Conservation (phyloP, 2,888 invertebrate species). For the Chloromyia formosa region DNA sequence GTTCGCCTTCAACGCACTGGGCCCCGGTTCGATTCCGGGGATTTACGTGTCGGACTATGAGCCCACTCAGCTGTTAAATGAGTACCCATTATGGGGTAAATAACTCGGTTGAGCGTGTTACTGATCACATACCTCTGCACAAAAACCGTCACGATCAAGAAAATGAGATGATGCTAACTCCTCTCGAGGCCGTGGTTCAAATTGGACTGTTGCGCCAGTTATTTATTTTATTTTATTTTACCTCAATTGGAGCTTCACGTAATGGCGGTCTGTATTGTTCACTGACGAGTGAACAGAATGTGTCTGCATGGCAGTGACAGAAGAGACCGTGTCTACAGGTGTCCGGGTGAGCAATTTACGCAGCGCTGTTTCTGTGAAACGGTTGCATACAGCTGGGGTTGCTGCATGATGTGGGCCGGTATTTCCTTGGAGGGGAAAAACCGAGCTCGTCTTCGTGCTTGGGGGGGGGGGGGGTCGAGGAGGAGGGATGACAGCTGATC, state of each 20-base stretch:
- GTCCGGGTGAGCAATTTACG: background rate
- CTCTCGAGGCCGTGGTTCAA: too few relatives aligned
- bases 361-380: background rate
- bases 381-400: background rate
- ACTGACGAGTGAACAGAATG: background rate
- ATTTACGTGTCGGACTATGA: too few relatives aligned
- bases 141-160: too few relatives aligned
- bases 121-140: too few relatives aligned
- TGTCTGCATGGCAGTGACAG: slow-evolving; percentile 10
- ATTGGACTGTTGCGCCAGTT: too few relatives aligned
- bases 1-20: too few relatives aligned
- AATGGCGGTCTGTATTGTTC: slow-evolving; percentile 5
- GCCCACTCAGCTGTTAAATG: too few relatives aligned
- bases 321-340: background rate
- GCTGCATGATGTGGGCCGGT: background rate
- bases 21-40: too few relatives aligned
- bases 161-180: too few relatives aligned
- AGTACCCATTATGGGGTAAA: too few relatives aligned
- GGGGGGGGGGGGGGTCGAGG: background rate
- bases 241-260: background rate
- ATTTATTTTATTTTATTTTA: too few relatives aligned
- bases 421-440: background rate
- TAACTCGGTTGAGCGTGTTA: too few relatives aligned
- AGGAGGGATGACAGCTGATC: slow-evolving; percentile 7
- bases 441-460: background rate